phyloP scores from a whole-genome alignment of 2,113 vertebrate species.

The Isichthys henryi region DNA sequence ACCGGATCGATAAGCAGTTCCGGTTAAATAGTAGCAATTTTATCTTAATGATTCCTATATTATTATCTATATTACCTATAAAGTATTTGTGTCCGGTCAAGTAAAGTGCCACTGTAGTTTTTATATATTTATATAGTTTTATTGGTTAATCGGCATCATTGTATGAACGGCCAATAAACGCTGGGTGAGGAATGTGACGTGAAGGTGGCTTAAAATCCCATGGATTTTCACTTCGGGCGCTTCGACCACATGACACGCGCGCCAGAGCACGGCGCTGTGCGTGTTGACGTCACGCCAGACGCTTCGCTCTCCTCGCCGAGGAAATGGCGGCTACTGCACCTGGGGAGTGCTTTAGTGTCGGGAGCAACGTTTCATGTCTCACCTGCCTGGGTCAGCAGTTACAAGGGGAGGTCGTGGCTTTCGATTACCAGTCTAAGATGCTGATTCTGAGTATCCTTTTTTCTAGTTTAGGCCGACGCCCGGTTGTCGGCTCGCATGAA shows the following conservation, averaged over 20 bases:
- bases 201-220: too few relatives aligned
- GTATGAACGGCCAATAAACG: background rate
- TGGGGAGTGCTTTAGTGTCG: conserved; percentile 92
- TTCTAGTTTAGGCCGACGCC: background rate
- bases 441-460: conserved; percentile 76
- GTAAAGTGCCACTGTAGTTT: background rate
- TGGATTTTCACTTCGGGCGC: too few relatives aligned
- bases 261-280: conserved; percentile 53
- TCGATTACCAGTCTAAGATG: conserved; percentile 80
- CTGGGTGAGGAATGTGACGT: background rate
- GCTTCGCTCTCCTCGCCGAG: conserved; percentile 69
- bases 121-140: background rate
- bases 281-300: conserved; percentile 59
- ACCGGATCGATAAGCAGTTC: background rate
- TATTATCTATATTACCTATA: background rate
- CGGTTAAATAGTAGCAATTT: background rate
- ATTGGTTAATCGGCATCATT: background rate
- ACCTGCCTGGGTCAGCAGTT: conserved; percentile 73
- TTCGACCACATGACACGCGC: background rate
- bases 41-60: background rate
- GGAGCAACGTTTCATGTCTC: conserved; percentile 88
- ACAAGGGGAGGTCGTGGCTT: conserved; percentile 75
- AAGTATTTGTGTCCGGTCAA: background rate
- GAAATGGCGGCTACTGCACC: conserved; percentile 98
- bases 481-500: background rate